Evolutionary conservation across 2,888 invertebrate genomes (phyloP), one percentile per base, ranked within the genome.

Genomic region (Germaria angustata): DNA sequence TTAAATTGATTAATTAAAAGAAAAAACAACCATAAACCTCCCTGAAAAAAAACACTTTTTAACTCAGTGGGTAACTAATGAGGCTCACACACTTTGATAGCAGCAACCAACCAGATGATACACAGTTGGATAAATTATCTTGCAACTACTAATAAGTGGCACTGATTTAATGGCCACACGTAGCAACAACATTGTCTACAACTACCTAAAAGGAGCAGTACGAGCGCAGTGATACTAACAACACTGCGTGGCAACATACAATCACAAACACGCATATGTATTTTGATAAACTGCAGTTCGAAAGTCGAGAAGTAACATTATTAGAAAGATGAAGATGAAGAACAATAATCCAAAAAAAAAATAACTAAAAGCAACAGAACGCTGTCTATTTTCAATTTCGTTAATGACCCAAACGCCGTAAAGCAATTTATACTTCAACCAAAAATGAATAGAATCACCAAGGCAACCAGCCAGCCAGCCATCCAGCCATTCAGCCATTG

Each of bases 401-500:
- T 89, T 89, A 89, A 89, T 89, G 89, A 89, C 88, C 88, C 89
- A 87, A 89, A 89, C 88, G 89, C 87, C 88, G 88, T 88, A 87
- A 86, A 88, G 88, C 89, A 88, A 89, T 89, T 89, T 89, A 88
- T 88, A 87, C 85, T 69, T 76, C 59, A 66, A 76, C 41, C 69
- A 63, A 68, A 76, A 76, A 41, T 15, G 32, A 61, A 68, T 53
- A 28, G n/a, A 68, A 68, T 32, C 53, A 55, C 68, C 15, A 39
- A 53, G 49, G 51, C 55, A 63, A 36, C 65, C 63, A 57, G 39
- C 32, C 39, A 53, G 13, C 55, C 39, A 44, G 24, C 44, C 24
- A 75, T 44, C 69, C 55, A 78, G 57, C 75, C 6, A 28, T 3
- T 28, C 15, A 75, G 49, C 69, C 49, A 57, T 71, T 57, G 65